Evolutionary conservation across 2,888 invertebrate genomes (phyloP), one percentile per base, ranked within the genome.

Genomic region (Netelia inedita): DNA sequence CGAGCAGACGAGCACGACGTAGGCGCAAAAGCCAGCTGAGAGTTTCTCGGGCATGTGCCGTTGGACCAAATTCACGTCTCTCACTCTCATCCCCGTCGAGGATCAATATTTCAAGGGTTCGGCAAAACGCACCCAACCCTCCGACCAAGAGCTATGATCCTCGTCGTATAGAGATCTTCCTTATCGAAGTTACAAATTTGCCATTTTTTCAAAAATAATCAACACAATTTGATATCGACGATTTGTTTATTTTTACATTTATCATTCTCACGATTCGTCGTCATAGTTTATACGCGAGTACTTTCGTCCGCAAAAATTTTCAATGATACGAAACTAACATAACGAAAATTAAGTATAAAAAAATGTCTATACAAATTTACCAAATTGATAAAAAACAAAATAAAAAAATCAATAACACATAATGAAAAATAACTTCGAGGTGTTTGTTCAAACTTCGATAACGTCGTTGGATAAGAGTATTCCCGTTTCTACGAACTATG

Each of bases 51-150:
- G 88, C 88, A 87, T 88, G 88, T 87, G 88, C 88, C 69, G 86
- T 87, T 57, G 57, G 57, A 19, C 80, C 69, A 72, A 66, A 73
- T 59, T 82, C 63, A 43, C 73, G 57, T 55, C 57, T 53, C 73
- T 79, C 41, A 35, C 53, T 65, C 86, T 87, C 88, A 87, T 87
- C 86, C 82, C 84, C 23, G 28, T 1, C n/a, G 19, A 35, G 76
- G 87, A 88, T 88, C 88, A 88, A 88, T 88, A 88, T 88, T 88
- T 88, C 83, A 86, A 84, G 86, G 85, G 81, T 83, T 86, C 68
- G 81, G 63, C 57, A 59, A 61, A 83, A 85, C 83, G 75, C 85
- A 71, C 82, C 73, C 82, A 79, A 79, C 71, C 71, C 79, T 81
- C 82, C 83, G 55, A 53, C 46, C 19, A 16, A 74, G 71, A 79